phyloP scores from a whole-genome alignment of 2,888 invertebrate species.

The Epinotia nisella region DNA sequence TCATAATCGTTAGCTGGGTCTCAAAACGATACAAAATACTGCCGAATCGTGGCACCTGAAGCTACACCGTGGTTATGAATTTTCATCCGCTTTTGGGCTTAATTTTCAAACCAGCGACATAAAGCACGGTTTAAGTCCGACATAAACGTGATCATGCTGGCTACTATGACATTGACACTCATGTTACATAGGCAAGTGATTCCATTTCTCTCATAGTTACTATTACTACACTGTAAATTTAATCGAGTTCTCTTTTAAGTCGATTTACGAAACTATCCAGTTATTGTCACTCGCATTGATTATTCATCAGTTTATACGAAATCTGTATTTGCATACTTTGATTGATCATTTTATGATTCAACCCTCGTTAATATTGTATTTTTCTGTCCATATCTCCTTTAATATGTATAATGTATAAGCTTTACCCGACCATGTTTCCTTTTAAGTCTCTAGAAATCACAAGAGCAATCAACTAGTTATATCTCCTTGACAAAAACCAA shows the following conservation, averaged over 20 bases:
- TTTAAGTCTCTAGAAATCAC: neutral
- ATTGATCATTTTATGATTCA: constrained; percentile 16
- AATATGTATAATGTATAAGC: constrained; percentile 24
- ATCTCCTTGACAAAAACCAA: constrained; percentile 19
- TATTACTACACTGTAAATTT: constrained; percentile 2
- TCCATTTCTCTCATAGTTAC: constrained; percentile 4
- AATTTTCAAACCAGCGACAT: too few relatives aligned
- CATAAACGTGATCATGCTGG: too few relatives aligned
- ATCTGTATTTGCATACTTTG: constrained; percentile 29
- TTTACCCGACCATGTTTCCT: neutral
- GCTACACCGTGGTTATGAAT: too few relatives aligned
- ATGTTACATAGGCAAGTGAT: too few relatives aligned
- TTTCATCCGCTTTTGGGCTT: too few relatives aligned
- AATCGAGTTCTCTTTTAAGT: constrained; percentile 2
- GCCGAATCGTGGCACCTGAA: too few relatives aligned
- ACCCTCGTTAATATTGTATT: constrained; percentile 20
- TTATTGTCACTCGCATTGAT: constrained; percentile 8
- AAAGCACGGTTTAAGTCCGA: too few relatives aligned
- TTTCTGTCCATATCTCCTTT: constrained; percentile 10
- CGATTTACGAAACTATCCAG: constrained; percentile 18
- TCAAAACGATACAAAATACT: too few relatives aligned
- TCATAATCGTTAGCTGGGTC: too few relatives aligned
- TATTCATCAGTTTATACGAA: constrained; percentile 14
- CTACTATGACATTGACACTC: too few relatives aligned
- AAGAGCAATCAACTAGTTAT: neutral